Evolutionary conservation across 2,113 vertebrate genomes (phyloP), one percentile per base, ranked within the genome.

Genomic region (Colaptes auratus): DNA sequence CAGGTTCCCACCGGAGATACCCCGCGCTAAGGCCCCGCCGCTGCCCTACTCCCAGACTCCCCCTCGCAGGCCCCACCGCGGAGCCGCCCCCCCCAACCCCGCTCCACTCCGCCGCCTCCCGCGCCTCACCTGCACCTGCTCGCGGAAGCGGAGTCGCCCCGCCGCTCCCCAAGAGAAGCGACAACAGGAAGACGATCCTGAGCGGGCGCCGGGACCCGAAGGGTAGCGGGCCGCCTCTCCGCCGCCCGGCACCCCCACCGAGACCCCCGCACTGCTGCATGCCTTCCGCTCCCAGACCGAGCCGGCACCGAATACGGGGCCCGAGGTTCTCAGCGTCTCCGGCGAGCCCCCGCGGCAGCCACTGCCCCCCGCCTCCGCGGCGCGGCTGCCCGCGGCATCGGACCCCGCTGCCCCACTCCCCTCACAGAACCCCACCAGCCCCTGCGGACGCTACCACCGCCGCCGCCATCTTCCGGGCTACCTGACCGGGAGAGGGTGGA

Each of bases 81-180:
- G 53, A 61, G 55, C 27, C 58, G 42, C 66, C 66, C 46, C 33
- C 69, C 69, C 48, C 69, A 2, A 7, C 31, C 31, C 44, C 18
- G 36, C 63, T 48, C 3, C 56, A 5, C 9, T 27, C 66, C 50
- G 30, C 87, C 69, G 77, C 90, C 77, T 28, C 48, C 67, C 35
- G 42, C 56, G 59, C 71, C 97, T 97, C 93, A 98, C 98, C 98
- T 97, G 97, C 97, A 97, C 97, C 97, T 96, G 97, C 96, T 64
- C 79, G 96, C 95, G 96, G 97, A 95, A 98, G 97, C 78, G 98
- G 97, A 81, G 95, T 97, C 86, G 97, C 96, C 82, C 91, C 56
- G 83, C 81, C 93, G 46, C 78, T 46, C 12, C 89, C 93, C 56
- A 92, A 28, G 31, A 97, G 63, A 63, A 94, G 83, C 39, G 83